These are phyloP conservation scores for Dermochelys coriacea DNA, from an alignment of 2,797 vertebrate genomes.

Conservation along the genomic window DNA sequence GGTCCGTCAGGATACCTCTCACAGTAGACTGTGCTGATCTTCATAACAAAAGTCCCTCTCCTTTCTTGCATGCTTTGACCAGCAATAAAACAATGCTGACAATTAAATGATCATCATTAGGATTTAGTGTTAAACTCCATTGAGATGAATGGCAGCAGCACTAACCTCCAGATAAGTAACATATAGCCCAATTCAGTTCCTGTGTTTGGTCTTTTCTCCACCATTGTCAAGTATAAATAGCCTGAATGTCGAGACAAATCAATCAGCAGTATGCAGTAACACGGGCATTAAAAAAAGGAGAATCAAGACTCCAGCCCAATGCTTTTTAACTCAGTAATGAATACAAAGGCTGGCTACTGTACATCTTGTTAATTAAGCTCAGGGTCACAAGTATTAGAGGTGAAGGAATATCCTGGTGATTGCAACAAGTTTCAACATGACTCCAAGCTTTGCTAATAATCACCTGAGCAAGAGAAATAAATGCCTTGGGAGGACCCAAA, in stretches of 20 bases:
- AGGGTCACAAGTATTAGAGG: conserved; percentile 49
- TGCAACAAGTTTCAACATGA: conserved; percentile 63
- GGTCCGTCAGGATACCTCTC: background rate
- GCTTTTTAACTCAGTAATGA: background rate
- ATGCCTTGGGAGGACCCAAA: background rate
- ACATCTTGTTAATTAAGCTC: conserved; percentile 56
- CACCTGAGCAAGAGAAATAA: conserved; percentile 28
- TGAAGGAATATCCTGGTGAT: conserved; percentile 65
- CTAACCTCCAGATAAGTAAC: background rate
- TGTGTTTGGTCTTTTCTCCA: background rate
- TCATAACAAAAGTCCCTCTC: background rate
- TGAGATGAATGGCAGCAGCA: background rate
- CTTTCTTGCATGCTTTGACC: background rate
- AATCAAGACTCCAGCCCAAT: background rate
- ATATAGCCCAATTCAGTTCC: background rate
- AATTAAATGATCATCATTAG: background rate
- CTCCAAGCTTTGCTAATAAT: conserved; percentile 34
- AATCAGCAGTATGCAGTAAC: background rate
- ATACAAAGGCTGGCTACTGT: background rate
- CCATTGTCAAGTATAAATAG: background rate
- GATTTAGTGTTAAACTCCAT: conserved; percentile 33
- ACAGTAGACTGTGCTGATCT: background rate
- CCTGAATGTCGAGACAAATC: background rate
- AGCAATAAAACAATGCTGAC: background rate
- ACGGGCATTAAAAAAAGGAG: background rate